A percentile compares a stretch with the other conserved stretches of the same genome.
These are phyloP conservation scores for Anabacerthia variegaticeps DNA, from an alignment of 2,797 vertebrate genomes.

Conservation along the genomic window DNA sequence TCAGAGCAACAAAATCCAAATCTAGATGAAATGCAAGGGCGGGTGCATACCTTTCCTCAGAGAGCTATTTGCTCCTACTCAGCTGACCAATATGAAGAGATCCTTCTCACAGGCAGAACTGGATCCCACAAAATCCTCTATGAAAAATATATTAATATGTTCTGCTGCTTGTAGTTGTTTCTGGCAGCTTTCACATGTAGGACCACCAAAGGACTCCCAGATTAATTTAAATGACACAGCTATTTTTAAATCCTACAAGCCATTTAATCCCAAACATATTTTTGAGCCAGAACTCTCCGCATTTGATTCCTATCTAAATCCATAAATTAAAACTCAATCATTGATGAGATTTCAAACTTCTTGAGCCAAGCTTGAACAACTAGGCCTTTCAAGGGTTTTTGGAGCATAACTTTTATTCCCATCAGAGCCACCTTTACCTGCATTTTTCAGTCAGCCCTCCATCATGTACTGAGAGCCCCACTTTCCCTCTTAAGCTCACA, in stretches of 20 bases:
- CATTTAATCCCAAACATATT: neutral
- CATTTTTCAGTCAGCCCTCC: neutral
- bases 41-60: neutral
- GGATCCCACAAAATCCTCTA: neutral
- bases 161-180: neutral
- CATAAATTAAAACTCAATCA: neutral
- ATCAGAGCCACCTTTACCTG: neutral
- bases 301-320: constrained; percentile 35
- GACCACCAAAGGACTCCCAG: neutral
- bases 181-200: neutral
- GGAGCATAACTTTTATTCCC: neutral
- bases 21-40: neutral
- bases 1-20: neutral
- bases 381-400: neutral
- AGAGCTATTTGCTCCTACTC: neutral
- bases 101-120: neutral
- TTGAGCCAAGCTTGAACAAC: neutral
- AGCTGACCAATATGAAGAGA: neutral
- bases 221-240: constrained; percentile 1
- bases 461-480: rapidly evolving
- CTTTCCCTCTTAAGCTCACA: neutral
- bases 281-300: neutral
- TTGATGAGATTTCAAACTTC: neutral
- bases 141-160: neutral
- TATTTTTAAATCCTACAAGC: constrained; percentile 6